Evolutionary conservation across 2,797 vertebrate genomes (phyloP).

Genomic region (Lithobates sylvaticus): DNA sequence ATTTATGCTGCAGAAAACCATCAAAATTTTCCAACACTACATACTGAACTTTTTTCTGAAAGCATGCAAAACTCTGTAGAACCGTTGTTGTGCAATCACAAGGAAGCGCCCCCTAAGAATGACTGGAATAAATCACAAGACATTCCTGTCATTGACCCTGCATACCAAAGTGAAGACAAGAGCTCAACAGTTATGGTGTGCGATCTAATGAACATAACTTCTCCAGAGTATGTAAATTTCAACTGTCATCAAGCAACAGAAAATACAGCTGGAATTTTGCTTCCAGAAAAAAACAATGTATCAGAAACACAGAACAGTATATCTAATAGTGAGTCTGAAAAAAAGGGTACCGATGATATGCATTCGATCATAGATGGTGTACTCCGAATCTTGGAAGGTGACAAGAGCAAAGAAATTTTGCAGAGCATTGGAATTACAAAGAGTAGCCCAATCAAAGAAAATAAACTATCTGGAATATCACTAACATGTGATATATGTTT

Average conservation of each 20-base stretch:
- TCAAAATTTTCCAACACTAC: slow-evolving; percentile 66
- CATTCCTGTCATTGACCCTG: slow-evolving; percentile 4
- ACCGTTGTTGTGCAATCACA: slow-evolving; percentile 11
- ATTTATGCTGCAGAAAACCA: slow-evolving; percentile 66
- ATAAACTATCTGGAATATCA: background rate
- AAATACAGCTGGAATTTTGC: slow-evolving; percentile 15
- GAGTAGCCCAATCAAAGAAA: slow-evolving; percentile 70
- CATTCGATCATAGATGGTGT: slow-evolving; percentile 40
- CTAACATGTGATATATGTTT: slow-evolving; percentile 88
- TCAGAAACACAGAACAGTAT: background rate
- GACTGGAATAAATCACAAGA: slow-evolving; percentile 8
- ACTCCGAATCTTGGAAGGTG: slow-evolving; percentile 23
- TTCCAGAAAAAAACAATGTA: slow-evolving; percentile 15
- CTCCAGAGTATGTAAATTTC: background rate
- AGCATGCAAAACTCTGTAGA: slow-evolving; percentile 17
- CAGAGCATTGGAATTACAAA: slow-evolving; percentile 60
- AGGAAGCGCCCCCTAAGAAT: background rate
- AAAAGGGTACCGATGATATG: background rate
- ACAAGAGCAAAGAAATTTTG: slow-evolving; percentile 39
- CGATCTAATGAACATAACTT: background rate
- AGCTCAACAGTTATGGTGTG: background rate
- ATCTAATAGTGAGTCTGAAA: slow-evolving; percentile 16
- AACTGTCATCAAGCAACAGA: background rate
- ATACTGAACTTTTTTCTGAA: slow-evolving; percentile 66
- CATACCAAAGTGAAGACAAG: slow-evolving; percentile 48